Percentiles rank a stretch among this genome's conserved stretches.
Evolutionary conservation across 2,888 invertebrate species (phyloP).

Genomic region (Lagria hirta): DNA sequence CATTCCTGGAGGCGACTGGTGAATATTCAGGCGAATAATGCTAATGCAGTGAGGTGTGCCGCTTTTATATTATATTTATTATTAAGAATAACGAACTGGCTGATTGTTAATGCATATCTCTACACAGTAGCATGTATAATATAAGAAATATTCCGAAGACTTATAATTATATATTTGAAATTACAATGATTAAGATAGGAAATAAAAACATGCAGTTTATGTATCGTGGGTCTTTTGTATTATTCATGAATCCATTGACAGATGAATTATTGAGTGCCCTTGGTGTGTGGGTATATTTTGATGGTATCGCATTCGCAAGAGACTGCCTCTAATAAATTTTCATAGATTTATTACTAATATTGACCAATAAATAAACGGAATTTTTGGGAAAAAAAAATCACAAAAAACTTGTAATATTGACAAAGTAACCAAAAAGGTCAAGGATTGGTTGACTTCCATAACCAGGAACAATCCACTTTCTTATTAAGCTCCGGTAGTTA

Average conservation of each 20-base stretch:
- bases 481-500: too few species aligned
- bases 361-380: constrained; percentile 30
- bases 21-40: constrained; percentile 19
- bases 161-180: constrained; percentile 55
- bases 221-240: constrained; percentile 30
- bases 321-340: constrained; percentile 37
- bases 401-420: too few species aligned
- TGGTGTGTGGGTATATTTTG: constrained; percentile 31
- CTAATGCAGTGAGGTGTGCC: constrained; percentile 4
- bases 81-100: constrained; percentile 19
- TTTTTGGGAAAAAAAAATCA: too few species aligned
- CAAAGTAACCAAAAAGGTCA: too few species aligned
- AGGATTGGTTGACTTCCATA: too few species aligned
- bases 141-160: constrained; percentile 50
- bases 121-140: constrained; percentile 54
- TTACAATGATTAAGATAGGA: constrained; percentile 53
- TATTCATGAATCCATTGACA: constrained; percentile 44
- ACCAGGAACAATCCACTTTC: too few species aligned
- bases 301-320: constrained; percentile 29
- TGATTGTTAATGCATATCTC: constrained; percentile 39
- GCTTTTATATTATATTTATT: constrained; percentile 11
- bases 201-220: constrained; percentile 36
- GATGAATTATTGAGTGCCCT: constrained; percentile 37
- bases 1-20: constrained; percentile 14
- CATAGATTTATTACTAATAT: constrained; percentile 39